Percentiles rank a stretch among this genome's conserved stretches.
Evolutionary conservation across 2,888 invertebrate species (phyloP).

Genomic region (Agonopterix arenella): DNA sequence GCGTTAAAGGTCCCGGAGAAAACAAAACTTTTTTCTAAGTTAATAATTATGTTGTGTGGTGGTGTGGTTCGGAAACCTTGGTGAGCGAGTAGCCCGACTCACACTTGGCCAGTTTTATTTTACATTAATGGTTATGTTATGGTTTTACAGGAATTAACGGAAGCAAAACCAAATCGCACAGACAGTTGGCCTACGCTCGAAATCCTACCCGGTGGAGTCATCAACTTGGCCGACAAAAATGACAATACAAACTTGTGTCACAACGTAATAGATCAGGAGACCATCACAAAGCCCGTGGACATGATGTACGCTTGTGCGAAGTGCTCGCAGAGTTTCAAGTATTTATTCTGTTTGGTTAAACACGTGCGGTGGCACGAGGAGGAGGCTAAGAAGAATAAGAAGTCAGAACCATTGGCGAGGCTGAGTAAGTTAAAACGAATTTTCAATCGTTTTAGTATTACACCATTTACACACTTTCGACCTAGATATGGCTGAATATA

Average conservation of each 20-base stretch:
- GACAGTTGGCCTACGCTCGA: slow-evolving; percentile 64
- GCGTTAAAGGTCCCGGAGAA: too few relatives aligned
- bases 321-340: slow-evolving; percentile 53
- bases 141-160: background rate
- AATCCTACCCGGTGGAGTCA: slow-evolving; percentile 62
- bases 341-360: slow-evolving; percentile 49
- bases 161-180: slow-evolving; percentile 16
- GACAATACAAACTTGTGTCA: background rate
- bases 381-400: slow-evolving; percentile 26
- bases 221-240: slow-evolving; percentile 42
- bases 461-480: too few relatives aligned
- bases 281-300: slow-evolving; percentile 18
- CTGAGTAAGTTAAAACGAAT: background rate
- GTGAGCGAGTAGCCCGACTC: too few relatives aligned
- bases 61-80: too few relatives aligned
- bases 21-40: too few relatives aligned
- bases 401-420: background rate
- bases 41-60: too few relatives aligned
- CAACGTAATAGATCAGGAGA: background rate
- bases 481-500: too few relatives aligned
- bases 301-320: slow-evolving; percentile 65
- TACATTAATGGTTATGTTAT: too few relatives aligned
- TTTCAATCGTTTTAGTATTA: too few relatives aligned
- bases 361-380: slow-evolving; percentile 60
- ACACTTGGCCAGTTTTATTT: too few relatives aligned